These are phyloP conservation scores for Dryadula phaetusa DNA, from an alignment of 2,888 invertebrate species.

Conservation along the genomic window DNA sequence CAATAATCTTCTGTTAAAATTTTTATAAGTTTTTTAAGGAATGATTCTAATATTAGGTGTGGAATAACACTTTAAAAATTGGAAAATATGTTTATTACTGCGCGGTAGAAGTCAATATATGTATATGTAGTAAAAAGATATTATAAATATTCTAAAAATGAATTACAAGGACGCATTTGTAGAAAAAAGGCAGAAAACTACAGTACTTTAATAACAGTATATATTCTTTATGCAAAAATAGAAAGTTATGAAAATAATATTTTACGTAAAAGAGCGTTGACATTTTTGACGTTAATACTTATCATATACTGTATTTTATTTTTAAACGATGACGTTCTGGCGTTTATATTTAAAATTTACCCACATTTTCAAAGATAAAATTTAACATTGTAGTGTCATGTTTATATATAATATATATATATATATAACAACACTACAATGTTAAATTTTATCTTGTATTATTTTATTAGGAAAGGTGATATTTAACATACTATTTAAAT, in stretches of 20 bases:
- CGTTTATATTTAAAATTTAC: not conserved
- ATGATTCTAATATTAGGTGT: too few species aligned
- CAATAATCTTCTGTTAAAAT: too few species aligned
- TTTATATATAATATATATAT: too few species aligned
- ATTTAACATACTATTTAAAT: too few species aligned
- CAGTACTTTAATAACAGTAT: not conserved
- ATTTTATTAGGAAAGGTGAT: too few species aligned
- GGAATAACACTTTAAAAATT: too few species aligned
- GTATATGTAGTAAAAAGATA: not conserved
- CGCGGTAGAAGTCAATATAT: not conserved
- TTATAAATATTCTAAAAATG: not conserved
- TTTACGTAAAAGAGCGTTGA: slow-evolving; percentile 15
- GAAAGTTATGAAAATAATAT: slow-evolving; percentile 1
- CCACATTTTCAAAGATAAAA: too few species aligned
- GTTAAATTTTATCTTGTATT: too few species aligned
- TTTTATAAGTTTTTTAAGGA: too few species aligned
- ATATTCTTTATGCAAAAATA: not conserved
- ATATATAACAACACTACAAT: too few species aligned
- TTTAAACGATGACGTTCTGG: not conserved
- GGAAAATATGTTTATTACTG: too few species aligned
- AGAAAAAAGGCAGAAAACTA: not conserved
- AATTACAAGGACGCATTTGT: not conserved
- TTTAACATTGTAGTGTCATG: slow-evolving; percentile 10
- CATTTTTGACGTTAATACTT: slow-evolving; percentile 7
- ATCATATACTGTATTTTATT: slow-evolving; percentile 9